Evolutionary conservation across 2,888 invertebrate species (phyloP).

Genomic region (Neoascia interrupta): DNA sequence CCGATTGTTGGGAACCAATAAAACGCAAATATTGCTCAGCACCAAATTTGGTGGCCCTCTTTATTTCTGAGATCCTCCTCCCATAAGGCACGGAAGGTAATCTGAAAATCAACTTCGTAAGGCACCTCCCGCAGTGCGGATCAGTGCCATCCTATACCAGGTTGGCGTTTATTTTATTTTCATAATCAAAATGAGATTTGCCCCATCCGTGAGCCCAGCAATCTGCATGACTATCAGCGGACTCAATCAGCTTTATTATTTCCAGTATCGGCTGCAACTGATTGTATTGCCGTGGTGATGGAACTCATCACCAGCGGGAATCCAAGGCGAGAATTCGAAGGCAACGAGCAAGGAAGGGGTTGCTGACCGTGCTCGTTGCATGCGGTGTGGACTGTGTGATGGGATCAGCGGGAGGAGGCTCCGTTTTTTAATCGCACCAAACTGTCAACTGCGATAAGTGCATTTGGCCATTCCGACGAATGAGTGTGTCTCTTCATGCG

Average conservation of each 20-base stretch:
- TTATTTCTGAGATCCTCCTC: no score
- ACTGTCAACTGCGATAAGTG: conserved; percentile 66
- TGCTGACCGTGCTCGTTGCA: conserved; percentile 16
- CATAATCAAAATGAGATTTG: no score
- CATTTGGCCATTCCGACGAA: conserved; percentile 66
- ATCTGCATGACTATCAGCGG: conserved; percentile 54
- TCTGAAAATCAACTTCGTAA: no score
- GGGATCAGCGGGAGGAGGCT: not conserved
- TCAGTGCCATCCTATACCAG: no score
- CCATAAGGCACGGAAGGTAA: no score
- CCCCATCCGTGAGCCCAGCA: no score
- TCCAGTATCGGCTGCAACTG: conserved; percentile 48
- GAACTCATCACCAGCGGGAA: conserved; percentile 52
- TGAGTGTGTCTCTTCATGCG: conserved; percentile 55
- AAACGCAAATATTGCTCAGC: no score
- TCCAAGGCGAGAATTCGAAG: conserved; percentile 23
- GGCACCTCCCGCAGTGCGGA: no score
- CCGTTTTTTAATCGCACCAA: conserved; percentile 50
- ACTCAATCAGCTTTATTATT: conserved; percentile 58
- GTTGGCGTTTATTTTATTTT: no score
- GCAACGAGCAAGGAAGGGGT: conserved; percentile 6
- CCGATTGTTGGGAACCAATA: no score
- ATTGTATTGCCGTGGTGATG: conserved; percentile 44
- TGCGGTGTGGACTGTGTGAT: not conserved
- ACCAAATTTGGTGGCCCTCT: no score